phyloP scores from a whole-genome alignment of 2,113 vertebrate species.

The Periophthalmus modestus region DNA sequence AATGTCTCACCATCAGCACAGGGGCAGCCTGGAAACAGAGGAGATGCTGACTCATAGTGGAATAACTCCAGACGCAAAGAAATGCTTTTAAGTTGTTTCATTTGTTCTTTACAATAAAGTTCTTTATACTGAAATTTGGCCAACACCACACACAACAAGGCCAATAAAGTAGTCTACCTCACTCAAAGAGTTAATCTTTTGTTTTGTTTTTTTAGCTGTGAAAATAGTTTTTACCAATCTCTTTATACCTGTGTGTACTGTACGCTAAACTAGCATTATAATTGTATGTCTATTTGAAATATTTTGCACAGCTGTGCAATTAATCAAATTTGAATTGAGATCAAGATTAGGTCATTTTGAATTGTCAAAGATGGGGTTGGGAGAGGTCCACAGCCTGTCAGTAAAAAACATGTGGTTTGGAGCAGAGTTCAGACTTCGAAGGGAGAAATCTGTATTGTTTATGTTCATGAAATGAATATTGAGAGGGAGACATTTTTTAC shows the following conservation, averaged over 20 bases:
- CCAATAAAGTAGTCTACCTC: neutral
- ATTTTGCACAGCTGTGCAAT: too few relatives aligned
- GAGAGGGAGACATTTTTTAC: too few relatives aligned
- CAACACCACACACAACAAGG: neutral
- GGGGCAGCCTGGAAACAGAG: conserved; percentile 10
- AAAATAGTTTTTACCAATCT: neutral
- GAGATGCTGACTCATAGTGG: conserved; percentile 53
- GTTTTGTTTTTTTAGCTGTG: neutral
- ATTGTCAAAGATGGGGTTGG: neutral
- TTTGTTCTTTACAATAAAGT: neutral
- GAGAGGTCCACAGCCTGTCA: neutral
- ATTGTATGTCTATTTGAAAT: too few relatives aligned
- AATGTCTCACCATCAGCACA: conserved; percentile 16
- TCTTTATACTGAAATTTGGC: neutral
- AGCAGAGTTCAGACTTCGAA: neutral
- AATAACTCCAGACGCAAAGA: neutral
- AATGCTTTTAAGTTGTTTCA: too few relatives aligned
- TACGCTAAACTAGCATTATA: neutral
- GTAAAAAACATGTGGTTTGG: neutral
- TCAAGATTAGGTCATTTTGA: neutral
- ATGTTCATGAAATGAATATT: neutral
- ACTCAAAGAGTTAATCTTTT: too few relatives aligned
- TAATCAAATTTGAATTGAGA: too few relatives aligned
- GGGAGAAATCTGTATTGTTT: neutral
- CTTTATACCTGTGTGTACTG: neutral